These are phyloP conservation scores for Melanostoma scalare DNA, from an alignment of 2,888 invertebrate species.

Conservation along the genomic window DNA sequence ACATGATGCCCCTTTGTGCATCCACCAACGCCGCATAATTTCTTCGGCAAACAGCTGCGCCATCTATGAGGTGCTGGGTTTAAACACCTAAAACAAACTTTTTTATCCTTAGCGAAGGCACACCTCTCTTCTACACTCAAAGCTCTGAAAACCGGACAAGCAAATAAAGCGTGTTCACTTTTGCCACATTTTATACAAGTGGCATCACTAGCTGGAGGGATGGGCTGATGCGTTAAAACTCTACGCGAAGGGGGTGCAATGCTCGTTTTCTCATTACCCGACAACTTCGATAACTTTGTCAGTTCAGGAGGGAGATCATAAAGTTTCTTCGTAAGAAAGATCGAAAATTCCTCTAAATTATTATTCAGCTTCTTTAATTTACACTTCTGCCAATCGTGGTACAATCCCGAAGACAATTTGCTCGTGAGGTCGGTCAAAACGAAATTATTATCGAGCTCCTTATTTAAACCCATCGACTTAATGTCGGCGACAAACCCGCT, in stretches of 20 bases:
- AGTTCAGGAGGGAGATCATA: no score
- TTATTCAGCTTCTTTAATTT: not conserved
- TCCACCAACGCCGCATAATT: not conserved
- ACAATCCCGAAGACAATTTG: slow-evolving; percentile 9
- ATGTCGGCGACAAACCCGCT: slow-evolving; percentile 38
- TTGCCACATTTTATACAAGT: slow-evolving; percentile 4
- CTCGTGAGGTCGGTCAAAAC: slow-evolving; percentile 27
- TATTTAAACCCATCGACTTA: slow-evolving; percentile 10
- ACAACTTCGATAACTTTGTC: no score
- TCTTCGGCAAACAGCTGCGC: not conserved
- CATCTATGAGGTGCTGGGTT: slow-evolving; percentile 9
- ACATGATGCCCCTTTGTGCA: slow-evolving; percentile 4
- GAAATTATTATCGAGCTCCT: slow-evolving; percentile 16
- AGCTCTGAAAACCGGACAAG: slow-evolving; percentile 12
- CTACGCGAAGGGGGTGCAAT: not conserved
- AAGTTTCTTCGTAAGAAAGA: no score
- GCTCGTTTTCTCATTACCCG: no score
- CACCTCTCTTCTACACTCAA: slow-evolving; percentile 1
- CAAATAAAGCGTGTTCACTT: slow-evolving; percentile 1
- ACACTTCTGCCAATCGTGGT: slow-evolving; percentile 1
- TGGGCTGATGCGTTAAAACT: slow-evolving; percentile 10
- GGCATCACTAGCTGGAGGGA: not conserved
- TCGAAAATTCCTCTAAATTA: no score
- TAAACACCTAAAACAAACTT: slow-evolving; percentile 18
- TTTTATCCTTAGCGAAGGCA: not conserved